Evolutionary conservation across 2,888 invertebrate species (phyloP).

Genomic region (Leptinotarsa tumamoca): DNA sequence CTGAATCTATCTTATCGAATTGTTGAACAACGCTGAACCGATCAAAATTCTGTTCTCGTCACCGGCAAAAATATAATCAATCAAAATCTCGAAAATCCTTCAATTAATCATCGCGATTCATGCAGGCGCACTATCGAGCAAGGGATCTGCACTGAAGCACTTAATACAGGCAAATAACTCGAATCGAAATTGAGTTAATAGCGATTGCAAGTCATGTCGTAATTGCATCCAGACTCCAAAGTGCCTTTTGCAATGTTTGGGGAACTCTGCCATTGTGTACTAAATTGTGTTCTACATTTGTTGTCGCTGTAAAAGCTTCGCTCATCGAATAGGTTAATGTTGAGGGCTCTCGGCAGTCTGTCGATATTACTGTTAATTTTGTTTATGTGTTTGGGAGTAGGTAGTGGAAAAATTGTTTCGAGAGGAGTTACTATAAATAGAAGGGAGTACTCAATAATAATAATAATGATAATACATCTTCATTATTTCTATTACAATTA

Average conservation of each 20-base stretch:
- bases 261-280: slow-evolving; percentile 40
- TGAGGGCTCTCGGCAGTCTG: slow-evolving; percentile 60
- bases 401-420: slow-evolving; percentile 27
- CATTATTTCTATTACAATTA: no score
- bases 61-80: slow-evolving; percentile 18
- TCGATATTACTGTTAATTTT: slow-evolving; percentile 51
- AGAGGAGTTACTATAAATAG: slow-evolving; percentile 27
- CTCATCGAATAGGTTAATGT: slow-evolving; percentile 46
- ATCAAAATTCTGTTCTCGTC: slow-evolving; percentile 27
- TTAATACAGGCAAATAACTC: slow-evolving; percentile 59
- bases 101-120: slow-evolving; percentile 28
- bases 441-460: not conserved
- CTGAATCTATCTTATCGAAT: not conserved
- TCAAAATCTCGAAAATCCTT: slow-evolving; percentile 31
- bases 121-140: slow-evolving; percentile 3
- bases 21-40: slow-evolving; percentile 19
- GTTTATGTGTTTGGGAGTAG: slow-evolving; percentile 48
- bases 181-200: slow-evolving; percentile 61
- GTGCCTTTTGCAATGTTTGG: slow-evolving; percentile 28
- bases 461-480: no score
- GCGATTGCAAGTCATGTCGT: slow-evolving; percentile 63
- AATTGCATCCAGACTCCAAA: slow-evolving; percentile 58
- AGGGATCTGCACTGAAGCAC: slow-evolving; percentile 55
- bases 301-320: slow-evolving; percentile 50
- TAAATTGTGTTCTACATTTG: slow-evolving; percentile 55